Conservation (phyloP, 92 coral and sea anemone species). For the Parazoanthus darwini region DNA sequence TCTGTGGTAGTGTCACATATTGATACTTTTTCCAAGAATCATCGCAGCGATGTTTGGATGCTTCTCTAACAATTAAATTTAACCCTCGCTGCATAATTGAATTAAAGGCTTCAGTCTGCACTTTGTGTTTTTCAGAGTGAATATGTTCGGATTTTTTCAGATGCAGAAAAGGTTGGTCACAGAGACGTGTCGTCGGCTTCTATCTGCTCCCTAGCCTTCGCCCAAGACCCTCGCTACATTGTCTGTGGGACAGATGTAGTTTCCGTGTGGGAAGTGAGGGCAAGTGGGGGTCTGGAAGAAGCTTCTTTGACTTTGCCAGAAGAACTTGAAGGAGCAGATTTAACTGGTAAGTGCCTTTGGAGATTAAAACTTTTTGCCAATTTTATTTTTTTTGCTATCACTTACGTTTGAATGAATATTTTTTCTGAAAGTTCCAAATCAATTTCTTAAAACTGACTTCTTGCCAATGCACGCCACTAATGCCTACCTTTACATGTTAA, state of each 20-base stretch:
- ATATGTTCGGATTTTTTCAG: background rate
- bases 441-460: too few relatives aligned
- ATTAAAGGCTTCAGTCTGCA: background rate
- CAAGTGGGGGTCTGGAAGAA: background rate
- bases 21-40: too few relatives aligned
- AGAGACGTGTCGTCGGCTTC: slow-evolving; percentile 23
- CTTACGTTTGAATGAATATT: too few relatives aligned
- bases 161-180: slow-evolving; percentile 10
- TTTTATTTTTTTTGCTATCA: background rate
- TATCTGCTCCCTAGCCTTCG: slow-evolving; percentile 11
- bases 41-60: too few relatives aligned
- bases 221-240: slow-evolving; percentile 24
- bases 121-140: background rate
- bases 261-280: slow-evolving; percentile 3
- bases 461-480: too few relatives aligned
- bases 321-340: slow-evolving; percentile 21
- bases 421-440: too few relatives aligned
- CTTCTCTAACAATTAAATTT: background rate
- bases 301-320: background rate
- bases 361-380: background rate
- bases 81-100: background rate
- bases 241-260: slow-evolving; percentile 34
- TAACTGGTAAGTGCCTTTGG: slow-evolving; percentile 15
- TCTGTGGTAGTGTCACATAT: too few relatives aligned
- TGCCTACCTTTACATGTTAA: too few relatives aligned